phyloP scores from a whole-genome alignment of 2,797 vertebrate species.

The Intellagama lesueurii region DNA sequence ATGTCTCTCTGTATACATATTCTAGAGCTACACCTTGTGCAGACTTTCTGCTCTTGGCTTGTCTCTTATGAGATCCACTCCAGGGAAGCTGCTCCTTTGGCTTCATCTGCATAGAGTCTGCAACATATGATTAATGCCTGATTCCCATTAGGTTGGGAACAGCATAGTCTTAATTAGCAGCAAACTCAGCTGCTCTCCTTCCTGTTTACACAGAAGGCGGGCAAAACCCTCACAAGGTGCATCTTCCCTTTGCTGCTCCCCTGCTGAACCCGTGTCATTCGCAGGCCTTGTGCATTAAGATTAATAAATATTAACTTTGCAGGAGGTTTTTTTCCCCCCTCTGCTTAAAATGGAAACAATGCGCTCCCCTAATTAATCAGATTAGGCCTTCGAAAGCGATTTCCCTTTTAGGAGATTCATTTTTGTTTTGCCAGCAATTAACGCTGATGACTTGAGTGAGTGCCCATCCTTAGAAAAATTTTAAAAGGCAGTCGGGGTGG shows the following conservation, averaged over 20 bases:
- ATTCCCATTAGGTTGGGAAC: constrained; percentile 40
- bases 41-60: neutral
- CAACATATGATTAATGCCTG: neutral
- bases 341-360: constrained; percentile 71
- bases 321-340: constrained; percentile 55
- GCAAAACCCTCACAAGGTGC: constrained; percentile 41
- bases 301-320: constrained; percentile 79
- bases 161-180: constrained; percentile 57
- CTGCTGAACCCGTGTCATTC: constrained; percentile 33
- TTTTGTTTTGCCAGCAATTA: constrained; percentile 82
- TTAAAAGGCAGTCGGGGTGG: constrained; percentile 41
- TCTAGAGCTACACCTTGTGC: neutral
- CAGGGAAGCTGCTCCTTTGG: neutral
- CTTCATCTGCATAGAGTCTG: constrained; percentile 7
- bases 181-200: constrained; percentile 42
- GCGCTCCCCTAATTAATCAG: constrained; percentile 78
- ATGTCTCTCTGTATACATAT: accelerated
- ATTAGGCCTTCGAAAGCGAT: constrained; percentile 79
- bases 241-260: constrained; percentile 5
- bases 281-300: constrained; percentile 63
- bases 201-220: constrained; percentile 41
- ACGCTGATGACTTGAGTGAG: constrained; percentile 71
- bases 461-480: constrained; percentile 70
- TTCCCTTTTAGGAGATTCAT: constrained; percentile 78
- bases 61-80: constrained; percentile 1